Evolutionary conservation across 2,797 vertebrate genomes (phyloP), one percentile per base, ranked within the genome.

Genomic region (Coregonus suidteri): DNA sequence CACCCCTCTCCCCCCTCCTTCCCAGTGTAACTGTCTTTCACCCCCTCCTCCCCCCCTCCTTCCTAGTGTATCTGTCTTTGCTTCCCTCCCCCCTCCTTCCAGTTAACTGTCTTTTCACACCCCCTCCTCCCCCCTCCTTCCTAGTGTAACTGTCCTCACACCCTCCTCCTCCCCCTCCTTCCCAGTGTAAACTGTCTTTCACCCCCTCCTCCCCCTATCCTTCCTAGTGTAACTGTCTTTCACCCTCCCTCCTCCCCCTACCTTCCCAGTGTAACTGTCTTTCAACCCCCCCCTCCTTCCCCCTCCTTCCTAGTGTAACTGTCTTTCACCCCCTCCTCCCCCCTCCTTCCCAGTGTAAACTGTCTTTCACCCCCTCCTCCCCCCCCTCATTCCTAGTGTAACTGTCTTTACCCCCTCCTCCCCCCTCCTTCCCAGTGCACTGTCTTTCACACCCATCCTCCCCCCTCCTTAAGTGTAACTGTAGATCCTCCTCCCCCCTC

Each of bases 21-120:
- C 25, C 64, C n/a, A 15, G 54, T 59, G 54, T 18, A n/a, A 1
- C 54, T 65, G 25, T 25, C 25, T 25, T 25, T 25, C 25, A 53
- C 41, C 87, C 86, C 88, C 83, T 69, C 65, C 74, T 73, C 20
- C 81, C 76, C 79, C 84, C 64, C 74, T 87, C 77, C 47, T 51
- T 87, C 77, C 47, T 51, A 6, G 47, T 51, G 47, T 13, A 6
- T 0, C 47, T 51, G 25, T 25, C 25, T 25, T 25, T 25, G 0
- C 47, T 5, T 5, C 47, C 47, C 1, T 20, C 20, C 20, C 20
- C 20, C 20, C 20, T 20, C 20, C 20, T 20, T 0, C 20, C 20
- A 20, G 20, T 20, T 0, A 0, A 20, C 20, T 20, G 20, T 20
- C 20, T n/a, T 20, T n/a, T n/a, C n/a, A n/a, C n/a, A n/a, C n/a